Conservation (phyloP, 2,113 vertebrate species). For the Indicator indicator region DNA sequence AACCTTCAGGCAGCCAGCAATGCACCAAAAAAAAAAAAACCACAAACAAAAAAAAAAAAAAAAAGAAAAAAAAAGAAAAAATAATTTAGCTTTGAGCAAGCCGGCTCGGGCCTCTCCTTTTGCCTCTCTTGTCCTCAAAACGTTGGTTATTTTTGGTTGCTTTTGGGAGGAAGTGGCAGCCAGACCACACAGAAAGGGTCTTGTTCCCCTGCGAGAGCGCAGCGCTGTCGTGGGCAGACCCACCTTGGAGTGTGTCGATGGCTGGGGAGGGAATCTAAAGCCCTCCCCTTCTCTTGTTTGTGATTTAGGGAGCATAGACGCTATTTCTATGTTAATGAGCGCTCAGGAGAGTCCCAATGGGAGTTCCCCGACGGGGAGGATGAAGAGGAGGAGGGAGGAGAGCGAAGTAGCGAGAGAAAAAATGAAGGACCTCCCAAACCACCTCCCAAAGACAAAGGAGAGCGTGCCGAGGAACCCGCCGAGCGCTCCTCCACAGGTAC, state of each 20-base stretch:
- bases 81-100: constrained; percentile 73
- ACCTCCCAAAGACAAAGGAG: constrained; percentile 75
- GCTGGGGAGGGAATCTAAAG: constrained; percentile 68
- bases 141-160: constrained; percentile 68
- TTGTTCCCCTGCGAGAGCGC: constrained; percentile 75
- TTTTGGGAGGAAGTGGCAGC: constrained; percentile 77
- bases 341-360: constrained; percentile 94
- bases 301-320: constrained; percentile 99
- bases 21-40: constrained; percentile 24
- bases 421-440: constrained; percentile 72
- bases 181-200: constrained; percentile 71
- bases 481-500: constrained; percentile 73
- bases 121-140: constrained; percentile 72
- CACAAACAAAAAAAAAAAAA: background rate
- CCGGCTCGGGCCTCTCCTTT: constrained; percentile 62
- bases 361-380: constrained; percentile 94
- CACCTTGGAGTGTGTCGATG: constrained; percentile 66
- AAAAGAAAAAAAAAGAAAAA: background rate
- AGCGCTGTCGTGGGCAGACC: constrained; percentile 79
- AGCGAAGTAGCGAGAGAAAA: constrained; percentile 69
- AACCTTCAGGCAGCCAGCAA: constrained; percentile 68
- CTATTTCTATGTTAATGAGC: constrained; percentile 99
- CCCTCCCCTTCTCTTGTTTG: constrained; percentile 90
- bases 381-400: constrained; percentile 79
- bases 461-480: constrained; percentile 22